Evolutionary conservation across 2,888 invertebrate genomes (phyloP).

Genomic region (Bombyx huttoni): DNA sequence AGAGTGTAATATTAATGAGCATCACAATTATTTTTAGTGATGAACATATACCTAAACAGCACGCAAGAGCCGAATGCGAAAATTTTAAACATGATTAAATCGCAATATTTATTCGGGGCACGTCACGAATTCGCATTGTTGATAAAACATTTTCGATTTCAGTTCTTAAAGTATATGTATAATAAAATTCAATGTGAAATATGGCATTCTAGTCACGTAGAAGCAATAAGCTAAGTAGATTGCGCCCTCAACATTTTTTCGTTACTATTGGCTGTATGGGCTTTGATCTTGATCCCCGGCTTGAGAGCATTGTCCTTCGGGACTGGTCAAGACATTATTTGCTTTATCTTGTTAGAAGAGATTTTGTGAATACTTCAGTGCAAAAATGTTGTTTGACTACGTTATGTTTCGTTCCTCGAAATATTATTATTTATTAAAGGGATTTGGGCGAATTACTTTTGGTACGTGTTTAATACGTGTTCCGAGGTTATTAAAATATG

Average conservation of each 20-base stretch:
- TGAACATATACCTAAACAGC: too few relatives aligned
- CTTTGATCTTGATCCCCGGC: conserved; percentile 33
- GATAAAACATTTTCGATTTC: too few relatives aligned
- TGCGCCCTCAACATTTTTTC: conserved; percentile 46
- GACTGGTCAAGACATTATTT: background rate
- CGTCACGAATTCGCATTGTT: too few relatives aligned
- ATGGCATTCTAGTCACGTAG: conserved; percentile 41
- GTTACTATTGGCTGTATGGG: conserved; percentile 35
- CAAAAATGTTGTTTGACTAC: background rate
- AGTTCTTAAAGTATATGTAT: background rate
- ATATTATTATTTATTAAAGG: background rate
- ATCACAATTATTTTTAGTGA: too few relatives aligned
- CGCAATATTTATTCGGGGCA: too few relatives aligned
- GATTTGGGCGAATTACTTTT: too few relatives aligned
- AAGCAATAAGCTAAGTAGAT: conserved; percentile 49
- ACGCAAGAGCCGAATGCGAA: too few relatives aligned
- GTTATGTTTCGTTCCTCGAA: background rate
- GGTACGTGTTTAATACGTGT: too few relatives aligned
- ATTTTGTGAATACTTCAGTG: background rate
- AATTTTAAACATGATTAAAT: too few relatives aligned
- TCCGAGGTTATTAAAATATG: too few relatives aligned
- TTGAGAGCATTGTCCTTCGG: conserved; percentile 1
- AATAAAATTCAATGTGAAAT: conserved; percentile 9
- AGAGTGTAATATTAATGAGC: too few relatives aligned
- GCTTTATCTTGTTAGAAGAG: background rate